These are phyloP conservation scores for Pseudomyrmex flavicornis DNA, from an alignment of 1,140 invertebrate genomes.

Conservation along the genomic window DNA sequence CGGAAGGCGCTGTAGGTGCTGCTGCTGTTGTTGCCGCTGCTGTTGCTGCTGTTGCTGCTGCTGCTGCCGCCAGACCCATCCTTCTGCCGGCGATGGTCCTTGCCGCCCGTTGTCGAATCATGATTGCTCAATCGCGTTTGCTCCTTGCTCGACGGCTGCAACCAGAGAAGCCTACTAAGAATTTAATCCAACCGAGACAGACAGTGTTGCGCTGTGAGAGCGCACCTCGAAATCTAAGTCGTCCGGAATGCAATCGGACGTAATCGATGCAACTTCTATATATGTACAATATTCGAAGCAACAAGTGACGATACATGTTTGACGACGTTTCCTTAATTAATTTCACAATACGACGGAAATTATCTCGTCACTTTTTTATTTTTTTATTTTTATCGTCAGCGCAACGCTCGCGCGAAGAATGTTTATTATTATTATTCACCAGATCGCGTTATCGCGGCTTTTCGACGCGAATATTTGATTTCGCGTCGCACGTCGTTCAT, in stretches of 20 bases:
- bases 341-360: too few relatives aligned
- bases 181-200: constrained; percentile 67
- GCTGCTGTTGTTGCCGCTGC: constrained; percentile 62
- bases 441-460: constrained; percentile 27
- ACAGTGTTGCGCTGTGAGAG: neutral
- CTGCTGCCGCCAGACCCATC: constrained; percentile 69
- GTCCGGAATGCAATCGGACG: neutral
- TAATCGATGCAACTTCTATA: constrained; percentile 7
- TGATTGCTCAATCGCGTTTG: constrained; percentile 65
- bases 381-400: too few relatives aligned
- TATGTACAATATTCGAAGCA: neutral
- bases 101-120: constrained; percentile 46
- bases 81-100: constrained; percentile 70
- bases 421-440: constrained; percentile 59
- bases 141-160: constrained; percentile 77
- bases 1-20: constrained; percentile 77
- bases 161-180: constrained; percentile 74
- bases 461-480: constrained; percentile 62
- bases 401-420: constrained; percentile 21
- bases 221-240: constrained; percentile 42
- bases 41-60: constrained; percentile 59
- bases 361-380: too few relatives aligned
- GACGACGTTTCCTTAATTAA: neutral
- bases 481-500: constrained; percentile 68
- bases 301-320: neutral